Conservation (phyloP, 2,888 invertebrate genomes). For the Cyaniris semiargus region DNA sequence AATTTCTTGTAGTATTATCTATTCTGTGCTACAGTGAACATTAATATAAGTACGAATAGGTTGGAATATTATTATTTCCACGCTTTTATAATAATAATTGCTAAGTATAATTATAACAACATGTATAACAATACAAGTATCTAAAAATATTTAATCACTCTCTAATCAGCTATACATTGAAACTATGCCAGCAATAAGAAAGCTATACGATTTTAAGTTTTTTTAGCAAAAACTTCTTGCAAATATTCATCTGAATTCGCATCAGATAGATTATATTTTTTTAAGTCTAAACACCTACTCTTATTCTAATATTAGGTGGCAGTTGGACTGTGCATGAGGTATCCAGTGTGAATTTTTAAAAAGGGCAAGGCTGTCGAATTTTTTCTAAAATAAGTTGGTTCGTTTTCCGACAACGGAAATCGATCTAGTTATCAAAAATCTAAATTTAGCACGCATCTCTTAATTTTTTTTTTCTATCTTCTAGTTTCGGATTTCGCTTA, state of each 20-base stretch:
- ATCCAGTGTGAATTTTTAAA: too few relatives aligned
- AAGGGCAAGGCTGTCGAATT: too few relatives aligned
- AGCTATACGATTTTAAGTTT: not conserved
- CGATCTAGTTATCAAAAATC: too few relatives aligned
- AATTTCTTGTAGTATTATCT: too few relatives aligned
- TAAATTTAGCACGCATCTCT: too few relatives aligned
- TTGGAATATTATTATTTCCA: not conserved
- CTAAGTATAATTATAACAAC: not conserved
- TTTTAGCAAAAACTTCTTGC: too few relatives aligned
- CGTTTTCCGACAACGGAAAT: too few relatives aligned
- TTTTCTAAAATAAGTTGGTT: too few relatives aligned
- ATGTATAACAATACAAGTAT: not conserved
- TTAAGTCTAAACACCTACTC: not conserved
- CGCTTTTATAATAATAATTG: not conserved
- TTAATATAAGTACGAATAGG: not conserved
- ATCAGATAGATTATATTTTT: not conserved
- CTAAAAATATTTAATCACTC: slow-evolving; percentile 6
- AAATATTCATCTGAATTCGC: not conserved
- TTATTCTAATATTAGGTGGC: not conserved
- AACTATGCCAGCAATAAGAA: not conserved
- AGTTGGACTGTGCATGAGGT: not conserved
- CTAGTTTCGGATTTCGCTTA: too few relatives aligned
- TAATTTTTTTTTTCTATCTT: too few relatives aligned
- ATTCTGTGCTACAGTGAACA: too few relatives aligned
- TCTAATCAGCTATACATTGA: not conserved